Base-by-base conservation (phyloP, 1,140 invertebrate species). In the Anadara kagoshimensis region DNA sequence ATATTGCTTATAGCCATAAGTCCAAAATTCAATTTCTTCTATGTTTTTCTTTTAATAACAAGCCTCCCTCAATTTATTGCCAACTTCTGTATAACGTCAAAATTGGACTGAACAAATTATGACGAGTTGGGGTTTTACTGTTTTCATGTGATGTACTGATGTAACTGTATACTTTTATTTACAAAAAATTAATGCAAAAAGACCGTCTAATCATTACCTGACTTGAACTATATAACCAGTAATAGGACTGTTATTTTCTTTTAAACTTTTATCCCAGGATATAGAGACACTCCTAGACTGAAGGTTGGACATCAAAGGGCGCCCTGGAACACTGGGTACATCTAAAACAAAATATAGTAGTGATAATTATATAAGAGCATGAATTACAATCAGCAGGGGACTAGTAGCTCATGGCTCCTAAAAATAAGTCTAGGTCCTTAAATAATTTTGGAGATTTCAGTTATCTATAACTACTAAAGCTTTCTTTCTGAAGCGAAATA, bases 161-260 rank as follows among this genome's bases (percentile, higher is more conserved):
- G n/a, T n/a, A n/a, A n/a, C n/a, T n/a, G n/a, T n/a, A n/a, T n/a
- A n/a, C n/a, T n/a, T n/a, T n/a, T n/a, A n/a, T n/a, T n/a, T n/a
- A n/a, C n/a, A n/a, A n/a, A n/a, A n/a, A n/a, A n/a, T n/a, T n/a
- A n/a, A n/a, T n/a, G n/a, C n/a, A n/a, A n/a, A n/a, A n/a, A n/a
- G n/a, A n/a, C n/a, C n/a, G n/a, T n/a, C n/a, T n/a, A n/a, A n/a
- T n/a, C n/a, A 69, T 20, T 69, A 83, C 81, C 69, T 81, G 56
- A 83, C 77, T 53, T 74, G 68, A 18, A 81, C 59, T 11, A 74
- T 54, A 64, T 81, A 83, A 24, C 44, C 59, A 44, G 71, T 73
- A 49, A 83, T 79, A 47, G 79, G 79, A 67, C 81, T 83, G 66
- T 83, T 78, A 65, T 83, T 79, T 24, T 79, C 76, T 5, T 45